These are phyloP conservation scores for Spermophilus dauricus DNA, from an alignment of 2,113 vertebrate species.

Conservation along the genomic window DNA sequence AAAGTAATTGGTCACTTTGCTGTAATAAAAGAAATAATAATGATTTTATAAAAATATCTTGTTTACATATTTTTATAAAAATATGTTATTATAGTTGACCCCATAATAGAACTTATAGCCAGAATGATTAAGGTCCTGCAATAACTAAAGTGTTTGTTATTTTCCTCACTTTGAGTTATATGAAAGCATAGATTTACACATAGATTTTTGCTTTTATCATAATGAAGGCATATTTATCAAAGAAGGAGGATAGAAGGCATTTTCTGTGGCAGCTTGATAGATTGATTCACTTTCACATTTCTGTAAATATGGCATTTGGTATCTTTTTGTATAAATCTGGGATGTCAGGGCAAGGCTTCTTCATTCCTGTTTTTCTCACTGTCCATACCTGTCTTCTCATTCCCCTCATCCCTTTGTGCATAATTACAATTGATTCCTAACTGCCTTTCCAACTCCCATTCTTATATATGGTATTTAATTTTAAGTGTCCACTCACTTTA, in stretches of 20 bases:
- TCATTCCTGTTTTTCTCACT: background rate
- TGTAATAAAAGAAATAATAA: background rate
- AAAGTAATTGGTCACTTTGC: background rate
- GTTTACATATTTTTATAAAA: background rate
- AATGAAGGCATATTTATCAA: background rate
- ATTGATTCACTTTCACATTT: background rate
- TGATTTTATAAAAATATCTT: background rate
- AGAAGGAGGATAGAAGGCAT: background rate
- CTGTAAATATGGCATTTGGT: background rate
- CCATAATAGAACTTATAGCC: background rate
- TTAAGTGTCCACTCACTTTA: background rate
- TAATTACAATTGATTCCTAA: background rate
- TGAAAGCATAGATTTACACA: background rate
- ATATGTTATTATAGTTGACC: background rate
- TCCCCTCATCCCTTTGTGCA: too few species aligned
- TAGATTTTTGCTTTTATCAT: background rate
- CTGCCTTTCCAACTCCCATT: too few species aligned
- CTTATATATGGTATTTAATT: too few species aligned
- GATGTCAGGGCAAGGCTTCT: background rate
- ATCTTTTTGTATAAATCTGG: background rate
- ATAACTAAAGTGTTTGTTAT: background rate
- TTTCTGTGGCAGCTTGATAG: background rate
- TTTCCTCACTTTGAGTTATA: background rate
- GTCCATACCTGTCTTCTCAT: background rate
- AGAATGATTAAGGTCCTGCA: background rate